Evolutionary conservation across 2,888 invertebrate species (phyloP).

Genomic region (Hanleya hanleyi): DNA sequence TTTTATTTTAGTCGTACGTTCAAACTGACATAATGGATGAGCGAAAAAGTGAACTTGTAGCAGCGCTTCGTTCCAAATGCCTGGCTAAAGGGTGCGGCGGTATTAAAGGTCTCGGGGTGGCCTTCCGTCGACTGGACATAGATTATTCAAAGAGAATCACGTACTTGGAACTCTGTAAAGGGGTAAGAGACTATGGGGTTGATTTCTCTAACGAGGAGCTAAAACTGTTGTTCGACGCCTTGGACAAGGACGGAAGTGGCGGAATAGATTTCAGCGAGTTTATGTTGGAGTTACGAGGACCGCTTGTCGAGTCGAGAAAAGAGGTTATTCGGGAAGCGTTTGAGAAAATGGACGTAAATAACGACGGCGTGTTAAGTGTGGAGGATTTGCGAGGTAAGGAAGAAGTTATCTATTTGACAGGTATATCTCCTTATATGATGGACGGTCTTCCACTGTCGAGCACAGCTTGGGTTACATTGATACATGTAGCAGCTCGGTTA

Average conservation of each 20-base stretch:
- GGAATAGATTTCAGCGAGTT: conserved; percentile 64
- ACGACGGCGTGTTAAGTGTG: conserved; percentile 52
- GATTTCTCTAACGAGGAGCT: conserved; percentile 53
- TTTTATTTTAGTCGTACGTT: too few species aligned
- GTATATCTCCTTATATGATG: too few species aligned
- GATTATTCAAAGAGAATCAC: conserved; percentile 56
- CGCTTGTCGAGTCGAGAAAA: conserved; percentile 45
- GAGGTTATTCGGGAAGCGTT: conserved; percentile 56
- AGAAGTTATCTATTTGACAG: too few species aligned
- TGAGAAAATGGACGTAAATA: conserved; percentile 54
- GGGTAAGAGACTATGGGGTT: conserved; percentile 52
- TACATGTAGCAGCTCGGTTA: too few species aligned
- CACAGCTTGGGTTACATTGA: too few species aligned
- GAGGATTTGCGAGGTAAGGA: conserved; percentile 61
- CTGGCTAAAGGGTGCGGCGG: conserved; percentile 47
- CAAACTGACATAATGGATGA: not conserved
- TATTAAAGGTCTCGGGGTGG: conserved; percentile 50
- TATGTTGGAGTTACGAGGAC: conserved; percentile 52
- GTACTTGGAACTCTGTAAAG: conserved; percentile 53
- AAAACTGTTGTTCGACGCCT: conserved; percentile 43
- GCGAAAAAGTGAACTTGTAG: conserved; percentile 28
- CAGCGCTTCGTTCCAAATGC: conserved; percentile 44
- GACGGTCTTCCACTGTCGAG: too few species aligned
- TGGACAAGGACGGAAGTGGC: conserved; percentile 56
- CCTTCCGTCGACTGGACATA: conserved; percentile 55